These are phyloP conservation scores for Balanococcus diminutus DNA, from an alignment of 2,888 invertebrate genomes.

Conservation along the genomic window DNA sequence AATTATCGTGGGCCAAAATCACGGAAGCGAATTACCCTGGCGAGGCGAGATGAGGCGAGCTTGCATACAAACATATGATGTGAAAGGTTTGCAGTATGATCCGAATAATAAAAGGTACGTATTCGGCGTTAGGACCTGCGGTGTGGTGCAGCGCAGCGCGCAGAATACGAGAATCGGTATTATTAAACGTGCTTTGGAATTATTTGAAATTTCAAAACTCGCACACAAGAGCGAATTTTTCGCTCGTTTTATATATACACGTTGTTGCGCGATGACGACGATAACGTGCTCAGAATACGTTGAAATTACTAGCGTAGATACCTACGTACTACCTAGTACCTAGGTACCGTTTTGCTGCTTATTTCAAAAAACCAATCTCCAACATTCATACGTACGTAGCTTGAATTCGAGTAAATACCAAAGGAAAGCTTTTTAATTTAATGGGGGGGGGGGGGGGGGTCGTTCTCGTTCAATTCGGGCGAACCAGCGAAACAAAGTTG, in stretches of 20 bases:
- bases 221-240: background rate
- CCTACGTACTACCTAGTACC: too few relatives aligned
- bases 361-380: too few relatives aligned
- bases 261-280: background rate
- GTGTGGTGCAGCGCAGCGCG: background rate
- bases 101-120: background rate
- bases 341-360: background rate
- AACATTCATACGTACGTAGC: too few relatives aligned
- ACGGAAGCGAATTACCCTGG: background rate
- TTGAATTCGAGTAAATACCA: too few relatives aligned
- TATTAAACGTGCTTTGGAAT: constrained; percentile 19
- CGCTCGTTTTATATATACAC: background rate
- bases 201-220: constrained; percentile 5
- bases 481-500: too few relatives aligned
- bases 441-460: too few relatives aligned
- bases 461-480: too few relatives aligned
- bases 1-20: background rate
- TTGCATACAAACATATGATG: background rate
- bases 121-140: too few relatives aligned
- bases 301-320: background rate
- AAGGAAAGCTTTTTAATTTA: too few relatives aligned
- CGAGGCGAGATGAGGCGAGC: too few relatives aligned
- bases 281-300: background rate
- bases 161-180: background rate
- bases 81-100: background rate